Conservation (phyloP, 2,888 invertebrate species). For the Peribatodes rhomboidaria region DNA sequence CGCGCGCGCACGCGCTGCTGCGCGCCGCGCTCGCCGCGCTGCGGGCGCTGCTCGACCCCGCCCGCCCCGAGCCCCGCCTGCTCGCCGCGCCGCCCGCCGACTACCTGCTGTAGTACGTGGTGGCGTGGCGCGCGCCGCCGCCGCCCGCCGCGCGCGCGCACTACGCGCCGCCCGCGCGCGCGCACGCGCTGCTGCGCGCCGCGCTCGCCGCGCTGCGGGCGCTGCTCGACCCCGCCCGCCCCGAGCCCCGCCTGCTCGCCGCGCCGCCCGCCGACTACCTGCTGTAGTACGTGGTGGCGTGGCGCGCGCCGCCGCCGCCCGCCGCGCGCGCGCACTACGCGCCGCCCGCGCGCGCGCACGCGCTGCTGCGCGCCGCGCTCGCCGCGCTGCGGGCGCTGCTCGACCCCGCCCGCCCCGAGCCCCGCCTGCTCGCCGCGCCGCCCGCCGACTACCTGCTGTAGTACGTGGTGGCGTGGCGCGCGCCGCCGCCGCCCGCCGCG, state of each 20-base stretch:
- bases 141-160: slow-evolving; percentile 67
- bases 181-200: slow-evolving; percentile 54
- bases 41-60: neutral
- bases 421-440: slow-evolving; percentile 65
- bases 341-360: too few relatives aligned
- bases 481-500: slow-evolving; percentile 65
- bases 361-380: slow-evolving; percentile 50
- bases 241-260: slow-evolving; percentile 66
- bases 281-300: too few relatives aligned
- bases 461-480: too few relatives aligned
- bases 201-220: slow-evolving; percentile 20
- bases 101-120: too few relatives aligned
- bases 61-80: slow-evolving; percentile 85
- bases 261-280: slow-evolving; percentile 53
- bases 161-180: too few relatives aligned
- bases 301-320: slow-evolving; percentile 87
- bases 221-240: slow-evolving; percentile 85
- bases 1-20: slow-evolving; percentile 58
- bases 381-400: slow-evolving; percentile 12
- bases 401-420: slow-evolving; percentile 84
- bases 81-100: slow-evolving; percentile 59
- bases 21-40: slow-evolving; percentile 26
- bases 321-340: too few relatives aligned
- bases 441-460: slow-evolving; percentile 52
- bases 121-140: slow-evolving; percentile 88